These are phyloP conservation scores for Nephrotoma appendiculata DNA, from an alignment of 2,888 invertebrate species.

Conservation along the genomic window DNA sequence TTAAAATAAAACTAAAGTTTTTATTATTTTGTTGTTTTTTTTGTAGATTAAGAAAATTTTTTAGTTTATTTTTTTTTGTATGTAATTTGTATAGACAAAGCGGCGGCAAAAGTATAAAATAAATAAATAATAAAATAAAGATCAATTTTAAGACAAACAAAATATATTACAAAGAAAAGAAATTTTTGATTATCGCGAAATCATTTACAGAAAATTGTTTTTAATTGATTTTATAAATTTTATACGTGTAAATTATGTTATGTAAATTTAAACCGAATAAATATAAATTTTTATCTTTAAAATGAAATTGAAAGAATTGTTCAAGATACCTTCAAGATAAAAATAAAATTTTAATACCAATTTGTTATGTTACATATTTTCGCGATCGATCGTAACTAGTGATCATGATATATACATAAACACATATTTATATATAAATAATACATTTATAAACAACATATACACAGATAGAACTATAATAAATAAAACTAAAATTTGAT, in stretches of 20 bases:
- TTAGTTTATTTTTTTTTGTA: neutral
- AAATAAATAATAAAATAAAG: neutral
- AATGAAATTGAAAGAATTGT: neutral
- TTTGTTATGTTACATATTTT: neutral
- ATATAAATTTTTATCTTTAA: neutral
- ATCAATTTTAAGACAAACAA: neutral
- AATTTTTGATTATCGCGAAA: neutral
- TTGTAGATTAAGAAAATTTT: neutral
- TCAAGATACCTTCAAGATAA: neutral
- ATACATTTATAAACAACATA: neutral
- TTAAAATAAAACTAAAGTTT: neutral
- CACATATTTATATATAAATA: neutral
- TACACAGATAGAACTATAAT: neutral
- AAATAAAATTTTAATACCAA: neutral
- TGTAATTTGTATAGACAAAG: neutral
- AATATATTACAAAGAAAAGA: neutral
- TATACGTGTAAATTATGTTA: neutral
- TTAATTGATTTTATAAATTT: neutral
- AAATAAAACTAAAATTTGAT: neutral
- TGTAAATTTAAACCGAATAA: neutral
- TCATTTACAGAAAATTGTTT: neutral
- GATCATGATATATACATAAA: neutral
- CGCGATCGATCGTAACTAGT: neutral
- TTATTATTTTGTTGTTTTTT: neutral
- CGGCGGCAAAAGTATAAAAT: neutral